Evolutionary conservation across 2,113 vertebrate genomes (phyloP).

Genomic region (Cephalopholis sonnerati): DNA sequence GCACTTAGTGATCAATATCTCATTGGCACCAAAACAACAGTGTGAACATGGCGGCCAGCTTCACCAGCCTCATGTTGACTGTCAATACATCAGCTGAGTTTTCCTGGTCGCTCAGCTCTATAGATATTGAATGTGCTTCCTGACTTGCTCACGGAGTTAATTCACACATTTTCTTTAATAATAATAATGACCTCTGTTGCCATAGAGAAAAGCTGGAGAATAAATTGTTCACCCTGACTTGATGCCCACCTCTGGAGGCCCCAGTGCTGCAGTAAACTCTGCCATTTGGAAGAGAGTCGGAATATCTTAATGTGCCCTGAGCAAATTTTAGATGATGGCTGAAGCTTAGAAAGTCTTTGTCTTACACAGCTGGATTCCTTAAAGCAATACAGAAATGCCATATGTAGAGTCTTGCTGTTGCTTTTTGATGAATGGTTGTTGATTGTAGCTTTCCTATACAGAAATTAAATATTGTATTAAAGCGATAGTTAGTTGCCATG

Average conservation of each 20-base stretch:
- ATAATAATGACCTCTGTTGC: conserved; percentile 15
- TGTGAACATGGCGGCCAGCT: background rate
- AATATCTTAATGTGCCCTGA: background rate
- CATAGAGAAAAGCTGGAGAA: conserved; percentile 30
- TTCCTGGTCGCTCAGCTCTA: background rate
- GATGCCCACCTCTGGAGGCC: conserved; percentile 19
- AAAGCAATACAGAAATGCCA: background rate
- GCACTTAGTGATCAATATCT: conserved; percentile 1
- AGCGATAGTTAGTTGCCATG: background rate
- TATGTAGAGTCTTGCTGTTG: background rate
- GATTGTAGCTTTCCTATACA: background rate
- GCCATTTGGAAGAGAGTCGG: background rate
- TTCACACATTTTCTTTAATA: conserved; percentile 10
- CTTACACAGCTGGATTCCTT: background rate
- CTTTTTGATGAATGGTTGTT: background rate
- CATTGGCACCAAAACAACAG: background rate
- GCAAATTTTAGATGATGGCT: background rate
- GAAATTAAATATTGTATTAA: background rate
- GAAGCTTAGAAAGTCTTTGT: background rate
- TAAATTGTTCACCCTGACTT: background rate
- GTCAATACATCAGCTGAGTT: background rate
- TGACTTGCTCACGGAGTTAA: conserved; percentile 6
- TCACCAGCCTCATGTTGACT: background rate
- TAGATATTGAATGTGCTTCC: conserved; percentile 4
- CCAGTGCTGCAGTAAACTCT: background rate